Evolutionary conservation across 2,113 vertebrate genomes (phyloP).

Genomic region (Misgurnus mizolepis): DNA sequence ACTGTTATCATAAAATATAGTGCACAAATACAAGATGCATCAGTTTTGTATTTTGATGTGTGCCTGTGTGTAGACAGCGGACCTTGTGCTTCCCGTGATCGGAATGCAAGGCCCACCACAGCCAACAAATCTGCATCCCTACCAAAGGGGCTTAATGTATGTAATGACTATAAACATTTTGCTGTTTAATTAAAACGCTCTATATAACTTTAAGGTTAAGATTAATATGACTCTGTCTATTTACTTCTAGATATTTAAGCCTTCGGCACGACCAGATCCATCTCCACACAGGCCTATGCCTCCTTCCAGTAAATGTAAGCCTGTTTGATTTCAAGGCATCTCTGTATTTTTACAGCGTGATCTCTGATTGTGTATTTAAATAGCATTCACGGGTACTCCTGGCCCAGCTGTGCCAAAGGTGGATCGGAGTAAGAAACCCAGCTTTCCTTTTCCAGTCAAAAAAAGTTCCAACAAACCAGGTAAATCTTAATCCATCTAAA

Average conservation of each 20-base stretch:
- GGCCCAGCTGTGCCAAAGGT: slow-evolving; percentile 73
- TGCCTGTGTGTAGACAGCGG: slow-evolving; percentile 15
- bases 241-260: slow-evolving; percentile 3
- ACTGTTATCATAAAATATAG: neutral
- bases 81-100: slow-evolving; percentile 62
- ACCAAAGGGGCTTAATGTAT: slow-evolving; percentile 1
- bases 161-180: neutral
- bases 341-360: neutral
- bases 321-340: neutral
- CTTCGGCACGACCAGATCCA: slow-evolving; percentile 15
- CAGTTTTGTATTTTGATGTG: neutral
- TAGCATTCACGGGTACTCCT: slow-evolving; percentile 14
- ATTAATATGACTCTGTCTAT: neutral
- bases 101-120: slow-evolving; percentile 70
- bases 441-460: neutral
- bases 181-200: neutral
- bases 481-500: neutral
- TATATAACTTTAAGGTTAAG: neutral
- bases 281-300: slow-evolving; percentile 13
- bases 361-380: neutral
- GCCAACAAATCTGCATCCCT: slow-evolving; percentile 32
- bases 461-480: neutral
- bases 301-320: slow-evolving; percentile 13
- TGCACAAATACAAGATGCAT: neutral
- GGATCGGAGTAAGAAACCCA: slow-evolving; percentile 82